Percentiles rank a stretch among this genome's conserved stretches.
phyloP scores from a whole-genome alignment of 2,797 vertebrate species.

The Glossophaga mutica region DNA sequence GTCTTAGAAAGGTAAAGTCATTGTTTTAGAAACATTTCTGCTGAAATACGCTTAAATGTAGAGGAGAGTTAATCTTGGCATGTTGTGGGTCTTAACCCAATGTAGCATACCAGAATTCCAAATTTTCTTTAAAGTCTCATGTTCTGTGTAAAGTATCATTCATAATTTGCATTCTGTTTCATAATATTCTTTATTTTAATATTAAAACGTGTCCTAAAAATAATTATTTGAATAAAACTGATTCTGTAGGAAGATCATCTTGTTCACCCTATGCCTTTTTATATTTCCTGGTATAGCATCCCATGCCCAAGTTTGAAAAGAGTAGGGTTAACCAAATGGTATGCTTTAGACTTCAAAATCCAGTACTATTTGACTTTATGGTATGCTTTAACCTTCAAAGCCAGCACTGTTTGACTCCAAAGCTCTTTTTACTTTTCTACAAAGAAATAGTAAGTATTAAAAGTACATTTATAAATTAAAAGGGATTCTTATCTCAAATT shows the following conservation, averaged over 20 bases:
- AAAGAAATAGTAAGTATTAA: constrained; percentile 25
- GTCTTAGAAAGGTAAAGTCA: background rate
- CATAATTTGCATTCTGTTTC: background rate
- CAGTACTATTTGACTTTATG: background rate
- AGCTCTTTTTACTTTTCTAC: background rate
- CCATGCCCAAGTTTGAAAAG: background rate
- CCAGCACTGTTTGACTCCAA: background rate
- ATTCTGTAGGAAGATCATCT: background rate
- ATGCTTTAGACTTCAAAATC: background rate
- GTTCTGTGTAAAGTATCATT: background rate
- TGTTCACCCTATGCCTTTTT: background rate
- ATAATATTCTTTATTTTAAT: background rate
- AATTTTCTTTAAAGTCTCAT: constrained; percentile 15
- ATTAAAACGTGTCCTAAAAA: background rate
- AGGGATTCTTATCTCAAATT: background rate
- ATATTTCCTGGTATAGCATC: background rate
- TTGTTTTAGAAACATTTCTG: background rate
- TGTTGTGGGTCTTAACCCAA: background rate
- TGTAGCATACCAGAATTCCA: background rate
- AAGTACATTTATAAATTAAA: background rate
- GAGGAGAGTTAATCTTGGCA: background rate
- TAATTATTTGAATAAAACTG: background rate
- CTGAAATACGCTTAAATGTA: background rate
- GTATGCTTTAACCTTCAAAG: background rate
- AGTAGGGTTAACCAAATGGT: background rate